phyloP scores from a whole-genome alignment of 2,888 invertebrate species.

The Eupsilia transversa region DNA sequence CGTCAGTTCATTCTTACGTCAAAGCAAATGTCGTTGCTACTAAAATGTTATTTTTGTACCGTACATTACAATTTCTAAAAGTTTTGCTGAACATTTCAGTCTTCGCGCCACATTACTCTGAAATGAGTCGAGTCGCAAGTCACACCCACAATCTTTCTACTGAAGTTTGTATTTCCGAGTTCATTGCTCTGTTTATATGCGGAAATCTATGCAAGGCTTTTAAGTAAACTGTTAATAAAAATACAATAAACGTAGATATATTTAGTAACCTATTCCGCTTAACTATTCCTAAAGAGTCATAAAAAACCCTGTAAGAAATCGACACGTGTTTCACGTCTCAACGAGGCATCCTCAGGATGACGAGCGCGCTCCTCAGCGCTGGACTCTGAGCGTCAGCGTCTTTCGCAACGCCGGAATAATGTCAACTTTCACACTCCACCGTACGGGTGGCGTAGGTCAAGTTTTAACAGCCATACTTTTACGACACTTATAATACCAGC shows the following conservation, averaged over 20 bases:
- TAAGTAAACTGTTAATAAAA: not conserved
- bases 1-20: constrained; percentile 25
- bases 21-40: constrained; percentile 25
- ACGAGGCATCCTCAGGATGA: too few species aligned
- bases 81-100: constrained; percentile 18
- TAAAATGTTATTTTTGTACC: not conserved
- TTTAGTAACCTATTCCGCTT: too few species aligned
- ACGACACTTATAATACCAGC: constrained; percentile 13
- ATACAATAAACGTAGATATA: too few species aligned
- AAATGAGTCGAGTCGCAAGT: not conserved
- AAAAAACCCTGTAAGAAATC: too few species aligned
- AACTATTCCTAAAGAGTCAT: too few species aligned
- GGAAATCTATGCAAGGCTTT: not conserved
- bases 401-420: not conserved
- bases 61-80: not conserved
- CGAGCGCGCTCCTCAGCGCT: too few species aligned
- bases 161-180: not conserved
- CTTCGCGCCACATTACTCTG: constrained; percentile 12
- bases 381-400: too few species aligned
- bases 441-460: not conserved
- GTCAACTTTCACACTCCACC: not conserved
- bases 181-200: not conserved
- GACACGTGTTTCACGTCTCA: too few species aligned
- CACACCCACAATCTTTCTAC: not conserved
- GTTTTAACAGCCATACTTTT: constrained; percentile 9